Evolutionary conservation across 2,113 vertebrate species (phyloP).

Genomic region (Leucoraja erinaceus): DNA sequence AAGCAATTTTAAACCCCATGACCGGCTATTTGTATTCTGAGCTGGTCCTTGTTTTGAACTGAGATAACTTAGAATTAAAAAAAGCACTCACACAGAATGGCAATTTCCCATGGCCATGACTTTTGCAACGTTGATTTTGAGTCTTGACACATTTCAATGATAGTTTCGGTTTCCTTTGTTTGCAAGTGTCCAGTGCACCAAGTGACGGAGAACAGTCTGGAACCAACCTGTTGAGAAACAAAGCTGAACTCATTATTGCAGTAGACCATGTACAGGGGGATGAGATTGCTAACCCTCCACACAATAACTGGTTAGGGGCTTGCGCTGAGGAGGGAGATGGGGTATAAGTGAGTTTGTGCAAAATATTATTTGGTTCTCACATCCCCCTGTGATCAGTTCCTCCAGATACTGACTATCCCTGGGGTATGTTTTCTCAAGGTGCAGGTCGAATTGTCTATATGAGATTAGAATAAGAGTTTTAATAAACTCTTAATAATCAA

Average conservation of each 20-base stretch:
- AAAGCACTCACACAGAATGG: conserved; percentile 83
- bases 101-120: conserved; percentile 85
- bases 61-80: conserved; percentile 5
- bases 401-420: not conserved
- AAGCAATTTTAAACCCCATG: not conserved
- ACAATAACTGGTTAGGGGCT: not conserved
- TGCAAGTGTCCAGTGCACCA: conserved; percentile 76
- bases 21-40: not conserved
- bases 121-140: conserved; percentile 89
- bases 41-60: not conserved
- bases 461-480: not conserved
- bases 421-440: not conserved
- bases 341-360: not conserved
- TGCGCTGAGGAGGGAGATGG: too few relatives aligned
- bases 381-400: not conserved
- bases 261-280: not conserved
- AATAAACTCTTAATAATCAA: not conserved
- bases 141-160: conserved; percentile 93
- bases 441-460: not conserved
- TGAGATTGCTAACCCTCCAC: not conserved
- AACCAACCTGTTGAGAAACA: conserved; percentile 69
- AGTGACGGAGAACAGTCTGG: conserved; percentile 78
- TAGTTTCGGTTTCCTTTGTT: conserved; percentile 90
- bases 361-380: not conserved
- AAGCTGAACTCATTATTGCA: not conserved